Conservation (phyloP, 2,113 vertebrate species). For the Hyla sarda region DNA sequence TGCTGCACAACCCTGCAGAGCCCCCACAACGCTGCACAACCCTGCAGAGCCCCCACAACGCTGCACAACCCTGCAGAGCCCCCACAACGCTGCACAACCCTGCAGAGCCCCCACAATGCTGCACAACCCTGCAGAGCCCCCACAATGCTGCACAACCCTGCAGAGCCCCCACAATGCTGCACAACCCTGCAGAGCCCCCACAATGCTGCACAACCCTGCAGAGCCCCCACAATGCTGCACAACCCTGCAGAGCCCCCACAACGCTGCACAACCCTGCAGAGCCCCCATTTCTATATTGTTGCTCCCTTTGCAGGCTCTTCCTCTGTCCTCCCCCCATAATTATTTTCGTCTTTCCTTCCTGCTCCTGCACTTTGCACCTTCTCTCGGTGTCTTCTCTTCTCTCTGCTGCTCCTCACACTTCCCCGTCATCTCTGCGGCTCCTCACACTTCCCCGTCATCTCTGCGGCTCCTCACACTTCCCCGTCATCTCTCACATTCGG, state of each 20-base stretch:
- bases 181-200: not conserved
- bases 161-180: not conserved
- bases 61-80: not conserved
- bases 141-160: not conserved
- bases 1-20: not conserved
- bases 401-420: not conserved
- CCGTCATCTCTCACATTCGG: slow-evolving; percentile 67
- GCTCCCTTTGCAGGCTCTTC: too few relatives aligned
- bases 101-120: slow-evolving; percentile 63
- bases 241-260: not conserved
- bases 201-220: not conserved
- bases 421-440: slow-evolving; percentile 60
- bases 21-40: not conserved
- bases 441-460: slow-evolving; percentile 56
- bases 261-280: not conserved
- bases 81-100: not conserved
- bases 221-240: not conserved
- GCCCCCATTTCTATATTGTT: not conserved
- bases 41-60: not conserved
- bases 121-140: too few relatives aligned
- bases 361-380: not conserved
- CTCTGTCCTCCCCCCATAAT: not conserved
- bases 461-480: slow-evolving; percentile 3
- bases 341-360: not conserved
- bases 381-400: not conserved